Percentiles rank a stretch among this genome's conserved stretches.
These are phyloP conservation scores for Hippocampus abdominalis DNA, from an alignment of 2,113 vertebrate species.

Conservation along the genomic window DNA sequence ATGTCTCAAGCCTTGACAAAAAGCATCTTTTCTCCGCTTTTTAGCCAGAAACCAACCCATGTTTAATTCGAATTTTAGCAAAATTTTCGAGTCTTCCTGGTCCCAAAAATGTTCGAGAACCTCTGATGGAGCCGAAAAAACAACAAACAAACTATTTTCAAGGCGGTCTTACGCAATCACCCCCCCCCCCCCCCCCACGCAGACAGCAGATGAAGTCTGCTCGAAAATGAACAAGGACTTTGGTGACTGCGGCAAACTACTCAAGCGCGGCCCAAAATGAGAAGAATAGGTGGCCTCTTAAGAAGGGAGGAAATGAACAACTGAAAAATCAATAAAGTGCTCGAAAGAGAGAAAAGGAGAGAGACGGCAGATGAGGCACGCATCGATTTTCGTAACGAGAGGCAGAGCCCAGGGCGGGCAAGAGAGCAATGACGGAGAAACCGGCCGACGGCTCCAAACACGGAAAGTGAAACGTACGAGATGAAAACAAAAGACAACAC, in stretches of 20 bases:
- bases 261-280: constrained; percentile 6
- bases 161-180: not conserved
- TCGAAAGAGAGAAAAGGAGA: constrained; percentile 11
- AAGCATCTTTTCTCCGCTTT: too few relatives aligned
- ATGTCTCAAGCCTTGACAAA: too few relatives aligned
- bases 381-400: constrained; percentile 44
- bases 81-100: too few relatives aligned
- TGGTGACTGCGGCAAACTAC: not conserved
- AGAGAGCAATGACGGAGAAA: constrained; percentile 27
- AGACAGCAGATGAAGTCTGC: not conserved
- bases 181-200: not conserved
- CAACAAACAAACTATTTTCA: not conserved
- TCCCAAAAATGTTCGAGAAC: not conserved
- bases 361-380: constrained; percentile 21
- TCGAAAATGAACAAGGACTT: not conserved
- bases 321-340: constrained; percentile 27
- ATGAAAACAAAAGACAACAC: constrained; percentile 36
- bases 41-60: too few relatives aligned
- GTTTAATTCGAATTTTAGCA: too few relatives aligned
- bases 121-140: constrained; percentile 10
- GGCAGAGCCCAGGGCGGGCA: constrained; percentile 15
- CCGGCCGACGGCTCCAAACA: constrained; percentile 23
- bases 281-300: constrained; percentile 12
- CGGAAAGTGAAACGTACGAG: constrained; percentile 13
- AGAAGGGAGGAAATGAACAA: constrained; percentile 26